phyloP scores from a whole-genome alignment of 2,113 vertebrate species.

The Clarias gariepinus region DNA sequence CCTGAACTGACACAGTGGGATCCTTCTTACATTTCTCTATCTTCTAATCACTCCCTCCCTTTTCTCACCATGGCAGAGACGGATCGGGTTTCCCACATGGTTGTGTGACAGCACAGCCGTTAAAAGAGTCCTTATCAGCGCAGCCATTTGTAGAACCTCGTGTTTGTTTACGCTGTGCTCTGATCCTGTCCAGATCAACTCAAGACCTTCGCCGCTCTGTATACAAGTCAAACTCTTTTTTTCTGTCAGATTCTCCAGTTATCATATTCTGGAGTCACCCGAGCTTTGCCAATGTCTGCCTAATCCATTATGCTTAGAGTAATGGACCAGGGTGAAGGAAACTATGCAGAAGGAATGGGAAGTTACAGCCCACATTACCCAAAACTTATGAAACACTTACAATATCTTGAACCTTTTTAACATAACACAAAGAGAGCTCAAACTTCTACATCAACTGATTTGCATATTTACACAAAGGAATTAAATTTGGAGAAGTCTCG shows the following conservation, averaged over 20 bases:
- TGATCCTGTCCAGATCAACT: constrained; percentile 38
- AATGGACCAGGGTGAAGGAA: constrained; percentile 22
- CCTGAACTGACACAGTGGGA: constrained; percentile 36
- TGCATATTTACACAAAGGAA: constrained; percentile 11
- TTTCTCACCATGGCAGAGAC: constrained; percentile 30
- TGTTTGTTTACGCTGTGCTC: constrained; percentile 41
- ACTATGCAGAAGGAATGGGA: constrained; percentile 38
- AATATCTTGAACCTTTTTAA: constrained; percentile 4
- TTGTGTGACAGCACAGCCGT: constrained; percentile 24
- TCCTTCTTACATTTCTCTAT: constrained; percentile 19
- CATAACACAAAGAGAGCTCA: not conserved
- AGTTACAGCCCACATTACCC: constrained; percentile 30
- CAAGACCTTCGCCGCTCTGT: constrained; percentile 17
- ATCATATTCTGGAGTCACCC: constrained; percentile 43
- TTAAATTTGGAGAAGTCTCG: not conserved
- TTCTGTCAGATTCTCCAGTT: constrained; percentile 42
- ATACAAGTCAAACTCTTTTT: constrained; percentile 13
- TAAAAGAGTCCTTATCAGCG: constrained; percentile 41
- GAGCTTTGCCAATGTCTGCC: constrained; percentile 33
- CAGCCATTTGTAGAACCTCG: constrained; percentile 35
- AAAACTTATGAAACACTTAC: constrained; percentile 22
- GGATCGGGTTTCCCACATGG: constrained; percentile 22
- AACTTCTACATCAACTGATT: not conserved
- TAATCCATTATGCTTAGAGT: constrained; percentile 42
- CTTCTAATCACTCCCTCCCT: not conserved